Evolutionary conservation across 2,888 invertebrate species (phyloP).

Genomic region (Lochmaea crataegi): DNA sequence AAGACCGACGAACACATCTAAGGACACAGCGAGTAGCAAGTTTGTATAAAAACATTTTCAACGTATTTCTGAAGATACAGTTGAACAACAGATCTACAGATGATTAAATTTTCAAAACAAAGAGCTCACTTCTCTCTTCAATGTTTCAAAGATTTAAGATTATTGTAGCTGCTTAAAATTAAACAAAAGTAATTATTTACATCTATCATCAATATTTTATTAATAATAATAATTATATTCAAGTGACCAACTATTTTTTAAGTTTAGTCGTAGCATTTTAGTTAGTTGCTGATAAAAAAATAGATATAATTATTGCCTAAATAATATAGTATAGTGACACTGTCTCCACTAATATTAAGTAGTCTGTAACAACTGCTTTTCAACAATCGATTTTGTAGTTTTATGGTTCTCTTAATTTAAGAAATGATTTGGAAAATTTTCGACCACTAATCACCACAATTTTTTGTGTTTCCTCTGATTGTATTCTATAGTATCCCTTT

Average conservation of each 20-base stretch:
- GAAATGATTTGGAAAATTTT: neutral
- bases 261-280: neutral
- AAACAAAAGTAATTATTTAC: too few species aligned
- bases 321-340: neutral
- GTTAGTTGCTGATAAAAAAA: conserved; percentile 1
- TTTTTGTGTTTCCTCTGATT: neutral
- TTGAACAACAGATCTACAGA: too few species aligned
- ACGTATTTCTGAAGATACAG: too few species aligned
- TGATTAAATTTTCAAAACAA: too few species aligned
- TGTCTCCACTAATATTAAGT: neutral
- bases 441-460: neutral
- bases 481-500: too few species aligned
- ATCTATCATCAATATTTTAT: too few species aligned
- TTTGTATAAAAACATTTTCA: too few species aligned
- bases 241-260: conserved; percentile 1
- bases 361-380: conserved; percentile 5
- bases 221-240: conserved; percentile 3
- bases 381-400: neutral
- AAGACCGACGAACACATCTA: too few species aligned
- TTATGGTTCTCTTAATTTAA: neutral
- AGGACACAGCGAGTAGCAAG: too few species aligned
- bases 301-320: neutral
- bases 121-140: too few species aligned
- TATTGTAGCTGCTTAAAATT: too few species aligned
- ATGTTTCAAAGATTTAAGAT: too few species aligned